These are phyloP conservation scores for Cranoglanis bouderius DNA, from an alignment of 2,113 vertebrate genomes.

Conservation along the genomic window DNA sequence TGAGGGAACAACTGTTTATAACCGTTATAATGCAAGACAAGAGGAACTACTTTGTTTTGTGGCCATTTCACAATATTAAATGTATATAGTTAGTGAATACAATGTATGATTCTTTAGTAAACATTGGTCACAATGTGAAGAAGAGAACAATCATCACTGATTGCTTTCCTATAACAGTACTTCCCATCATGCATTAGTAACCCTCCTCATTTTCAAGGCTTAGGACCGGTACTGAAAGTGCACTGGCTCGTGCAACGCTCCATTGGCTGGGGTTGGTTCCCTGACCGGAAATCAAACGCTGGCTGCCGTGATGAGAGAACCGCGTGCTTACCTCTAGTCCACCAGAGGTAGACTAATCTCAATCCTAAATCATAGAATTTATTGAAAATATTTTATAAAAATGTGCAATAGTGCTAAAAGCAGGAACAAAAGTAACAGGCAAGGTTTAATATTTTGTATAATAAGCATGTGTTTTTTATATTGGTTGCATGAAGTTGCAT, in stretches of 20 bases:
- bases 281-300: too few relatives aligned
- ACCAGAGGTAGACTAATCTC: not conserved
- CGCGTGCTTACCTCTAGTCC: too few relatives aligned
- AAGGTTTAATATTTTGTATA: not conserved
- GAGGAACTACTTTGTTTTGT: not conserved
- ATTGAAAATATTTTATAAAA: not conserved
- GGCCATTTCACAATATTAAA: not conserved
- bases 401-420: not conserved
- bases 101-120: not conserved
- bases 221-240: too few relatives aligned
- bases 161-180: not conserved
- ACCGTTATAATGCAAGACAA: not conserved
- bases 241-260: too few relatives aligned
- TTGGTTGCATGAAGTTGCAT: not conserved
- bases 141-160: not conserved
- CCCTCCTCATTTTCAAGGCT: too few relatives aligned
- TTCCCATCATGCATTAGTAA: not conserved
- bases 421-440: not conserved
- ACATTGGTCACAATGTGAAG: not conserved
- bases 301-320: too few relatives aligned
- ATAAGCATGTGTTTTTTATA: not conserved
- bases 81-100: not conserved
- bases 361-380: not conserved
- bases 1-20: not conserved
- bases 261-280: too few relatives aligned